Evolutionary conservation across 1,140 invertebrate genomes (phyloP).

Genomic region (Ceratina australensis): DNA sequence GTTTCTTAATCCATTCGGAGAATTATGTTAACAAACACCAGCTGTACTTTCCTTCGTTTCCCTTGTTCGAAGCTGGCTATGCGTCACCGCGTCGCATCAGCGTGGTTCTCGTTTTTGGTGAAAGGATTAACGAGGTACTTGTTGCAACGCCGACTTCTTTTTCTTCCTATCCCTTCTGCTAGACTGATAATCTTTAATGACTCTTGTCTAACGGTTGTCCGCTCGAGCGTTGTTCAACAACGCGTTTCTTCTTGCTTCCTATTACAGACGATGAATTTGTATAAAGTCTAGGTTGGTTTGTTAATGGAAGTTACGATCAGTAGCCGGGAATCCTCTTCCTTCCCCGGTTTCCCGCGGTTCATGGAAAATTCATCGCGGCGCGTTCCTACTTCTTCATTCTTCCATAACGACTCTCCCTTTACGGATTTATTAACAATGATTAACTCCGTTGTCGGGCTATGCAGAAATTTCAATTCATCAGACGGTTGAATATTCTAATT

Average conservation of each 20-base stretch:
- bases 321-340: not conserved
- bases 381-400: too few relatives aligned
- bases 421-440: too few relatives aligned
- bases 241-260: not conserved
- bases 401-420: too few relatives aligned
- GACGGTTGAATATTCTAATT: too few relatives aligned
- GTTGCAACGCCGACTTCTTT: not conserved
- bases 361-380: too few relatives aligned
- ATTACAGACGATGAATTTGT: not conserved
- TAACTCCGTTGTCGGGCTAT: too few relatives aligned
- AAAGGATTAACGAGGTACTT: constrained; percentile 25
- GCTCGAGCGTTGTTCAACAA: not conserved
- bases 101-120: constrained; percentile 12
- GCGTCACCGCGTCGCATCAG: not conserved
- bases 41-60: constrained; percentile 3
- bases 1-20: not conserved
- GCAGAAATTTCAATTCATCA: too few relatives aligned
- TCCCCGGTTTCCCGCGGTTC: too few relatives aligned
- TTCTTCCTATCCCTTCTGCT: not conserved
- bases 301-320: not conserved
- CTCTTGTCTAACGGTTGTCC: constrained; percentile 23
- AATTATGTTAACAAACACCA: constrained; percentile 1
- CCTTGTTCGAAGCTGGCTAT: not conserved
- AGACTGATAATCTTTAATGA: constrained; percentile 32
- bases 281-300: not conserved